These are phyloP conservation scores for Pollachius pollachius DNA, from an alignment of 2,113 vertebrate species.

Conservation along the genomic window DNA sequence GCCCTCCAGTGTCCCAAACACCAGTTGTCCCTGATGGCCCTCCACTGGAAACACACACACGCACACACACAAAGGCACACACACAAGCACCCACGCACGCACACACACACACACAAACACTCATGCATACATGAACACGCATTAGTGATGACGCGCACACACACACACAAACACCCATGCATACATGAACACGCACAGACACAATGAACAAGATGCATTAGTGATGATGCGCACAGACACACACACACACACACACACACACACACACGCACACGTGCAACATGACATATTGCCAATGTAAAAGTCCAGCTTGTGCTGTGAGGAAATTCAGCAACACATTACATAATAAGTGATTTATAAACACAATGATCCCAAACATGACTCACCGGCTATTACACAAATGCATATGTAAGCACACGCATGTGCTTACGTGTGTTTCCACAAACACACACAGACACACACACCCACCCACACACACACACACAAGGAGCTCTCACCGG, in stretches of 20 bases:
- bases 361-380: not conserved
- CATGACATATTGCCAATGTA: not conserved
- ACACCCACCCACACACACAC: too few relatives aligned
- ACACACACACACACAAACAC: not conserved
- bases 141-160: too few relatives aligned
- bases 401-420: not conserved
- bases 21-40: conserved; percentile 72
- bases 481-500: conserved; percentile 47
- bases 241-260: too few relatives aligned
- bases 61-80: not conserved
- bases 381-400: not conserved
- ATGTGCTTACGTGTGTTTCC: not conserved
- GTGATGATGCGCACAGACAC: too few relatives aligned
- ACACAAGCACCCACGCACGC: not conserved
- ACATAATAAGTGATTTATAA: not conserved
- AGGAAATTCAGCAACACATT: not conserved
- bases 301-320: not conserved
- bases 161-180: too few relatives aligned
- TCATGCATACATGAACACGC: too few relatives aligned
- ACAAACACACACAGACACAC: too few relatives aligned
- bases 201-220: too few relatives aligned
- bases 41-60: conserved; percentile 48
- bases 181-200: too few relatives aligned
- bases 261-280: too few relatives aligned
- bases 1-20: conserved; percentile 71